Evolutionary conservation across 1,140 invertebrate species (phyloP).

Genomic region (Hestina assimilis): DNA sequence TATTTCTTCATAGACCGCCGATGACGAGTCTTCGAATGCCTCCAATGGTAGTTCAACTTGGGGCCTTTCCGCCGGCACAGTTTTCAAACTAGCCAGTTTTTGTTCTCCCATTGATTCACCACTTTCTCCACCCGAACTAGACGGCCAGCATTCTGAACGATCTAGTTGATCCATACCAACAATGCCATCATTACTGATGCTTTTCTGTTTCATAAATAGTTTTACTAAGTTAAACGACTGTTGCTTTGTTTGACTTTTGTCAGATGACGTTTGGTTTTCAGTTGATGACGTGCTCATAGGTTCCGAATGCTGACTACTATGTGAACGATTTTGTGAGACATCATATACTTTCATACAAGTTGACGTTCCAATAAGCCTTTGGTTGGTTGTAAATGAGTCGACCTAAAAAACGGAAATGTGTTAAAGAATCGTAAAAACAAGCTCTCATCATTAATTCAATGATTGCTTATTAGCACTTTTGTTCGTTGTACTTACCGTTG

Average conservation of each 20-base stretch:
- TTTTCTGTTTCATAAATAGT: conserved; percentile 93
- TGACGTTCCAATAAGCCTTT: conserved; percentile 73
- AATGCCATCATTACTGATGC: conserved; percentile 85
- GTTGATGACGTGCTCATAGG: conserved; percentile 77
- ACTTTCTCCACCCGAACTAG: conserved; percentile 74
- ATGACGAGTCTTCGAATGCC: conserved; percentile 45
- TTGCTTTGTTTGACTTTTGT: conserved; percentile 77
- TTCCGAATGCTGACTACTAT: conserved; percentile 79
- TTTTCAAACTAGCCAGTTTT: conserved; percentile 50
- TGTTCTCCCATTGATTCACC: conserved; percentile 67
- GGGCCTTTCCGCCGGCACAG: conserved; percentile 46
- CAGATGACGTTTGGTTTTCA: conserved; percentile 77
- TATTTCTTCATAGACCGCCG: conserved; percentile 61
- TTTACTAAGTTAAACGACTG: conserved; percentile 90
- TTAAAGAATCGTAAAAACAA: conserved; percentile 34
- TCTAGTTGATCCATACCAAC: conserved; percentile 82
- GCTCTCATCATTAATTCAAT: conserved; percentile 24
- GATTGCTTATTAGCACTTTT: conserved; percentile 32
- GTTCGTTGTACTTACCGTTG: conserved; percentile 78
- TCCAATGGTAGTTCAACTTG: conserved; percentile 60
- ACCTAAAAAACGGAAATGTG: conserved; percentile 64
- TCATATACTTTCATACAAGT: conserved; percentile 83
- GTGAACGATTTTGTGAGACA: conserved; percentile 79
- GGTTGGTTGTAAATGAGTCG: conserved; percentile 76
- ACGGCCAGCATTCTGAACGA: conserved; percentile 81